Percentiles rank a stretch among this genome's conserved stretches.
Conservation (phyloP, 2,113 vertebrate species). For the Gila orcuttii region DNA sequence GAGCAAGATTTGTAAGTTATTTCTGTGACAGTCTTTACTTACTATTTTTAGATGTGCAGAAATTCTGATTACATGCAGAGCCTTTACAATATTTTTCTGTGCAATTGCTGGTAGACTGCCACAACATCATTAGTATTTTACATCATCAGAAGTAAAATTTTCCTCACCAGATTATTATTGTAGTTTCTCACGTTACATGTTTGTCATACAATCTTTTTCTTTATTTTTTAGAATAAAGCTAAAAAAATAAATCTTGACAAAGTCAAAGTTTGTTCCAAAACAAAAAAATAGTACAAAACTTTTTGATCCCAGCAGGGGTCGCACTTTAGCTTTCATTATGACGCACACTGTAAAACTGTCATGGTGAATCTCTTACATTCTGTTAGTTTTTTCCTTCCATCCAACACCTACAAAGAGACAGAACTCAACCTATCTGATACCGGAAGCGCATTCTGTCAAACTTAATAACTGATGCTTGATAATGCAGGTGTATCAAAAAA, state of each 20-base stretch:
- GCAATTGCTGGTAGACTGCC: background rate
- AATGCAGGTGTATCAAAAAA: background rate
- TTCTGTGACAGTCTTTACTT: background rate
- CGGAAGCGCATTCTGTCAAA: background rate
- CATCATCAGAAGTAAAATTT: background rate
- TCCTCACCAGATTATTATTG: background rate
- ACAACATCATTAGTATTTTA: background rate
- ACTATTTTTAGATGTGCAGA: background rate
- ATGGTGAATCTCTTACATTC: background rate
- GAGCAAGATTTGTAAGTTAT: background rate
- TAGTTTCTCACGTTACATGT: background rate
- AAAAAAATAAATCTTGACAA: background rate
- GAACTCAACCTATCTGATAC: slow-evolving; percentile 8
- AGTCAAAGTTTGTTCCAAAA: background rate
- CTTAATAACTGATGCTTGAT: slow-evolving; percentile 7
- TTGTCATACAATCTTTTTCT: too few relatives aligned
- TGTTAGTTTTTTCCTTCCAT: background rate
- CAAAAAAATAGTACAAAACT: background rate
- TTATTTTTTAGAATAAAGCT: too few relatives aligned
- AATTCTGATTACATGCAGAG: background rate
- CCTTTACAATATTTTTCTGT: background rate
- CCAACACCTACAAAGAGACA: background rate
- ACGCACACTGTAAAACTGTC: background rate
- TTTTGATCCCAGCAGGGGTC: background rate
- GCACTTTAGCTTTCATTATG: background rate